These are phyloP conservation scores for Ataeniobius toweri DNA, from an alignment of 2,797 vertebrate genomes.

Conservation along the genomic window DNA sequence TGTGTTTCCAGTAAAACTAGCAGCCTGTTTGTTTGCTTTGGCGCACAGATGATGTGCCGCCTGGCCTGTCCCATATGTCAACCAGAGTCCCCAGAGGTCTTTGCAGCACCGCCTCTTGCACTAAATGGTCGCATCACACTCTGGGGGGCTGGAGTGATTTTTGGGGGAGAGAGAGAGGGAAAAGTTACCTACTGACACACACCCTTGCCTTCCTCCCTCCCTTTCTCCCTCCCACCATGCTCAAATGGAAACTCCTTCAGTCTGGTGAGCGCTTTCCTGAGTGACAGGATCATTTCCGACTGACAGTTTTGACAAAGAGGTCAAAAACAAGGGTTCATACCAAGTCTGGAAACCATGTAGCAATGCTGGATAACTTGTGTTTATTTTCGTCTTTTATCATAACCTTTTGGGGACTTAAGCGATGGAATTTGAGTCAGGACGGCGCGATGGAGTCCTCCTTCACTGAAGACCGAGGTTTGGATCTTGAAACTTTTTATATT, in stretches of 20 bases:
- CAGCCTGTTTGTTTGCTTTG: constrained; percentile 62
- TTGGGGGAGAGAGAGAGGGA: constrained; percentile 7
- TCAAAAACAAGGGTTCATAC: constrained; percentile 12
- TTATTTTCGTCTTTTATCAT: constrained; percentile 8
- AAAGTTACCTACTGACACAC: constrained; percentile 32
- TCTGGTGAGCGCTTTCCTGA: constrained; percentile 43
- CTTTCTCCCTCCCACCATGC: constrained; percentile 36
- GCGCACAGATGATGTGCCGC: constrained; percentile 41
- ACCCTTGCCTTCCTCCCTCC: constrained; percentile 29
- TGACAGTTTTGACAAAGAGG: constrained; percentile 22
- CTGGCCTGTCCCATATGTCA: constrained; percentile 62
- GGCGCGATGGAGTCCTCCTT: constrained; percentile 38
- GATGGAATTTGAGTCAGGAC: constrained; percentile 63
- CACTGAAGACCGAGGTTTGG: constrained; percentile 66
- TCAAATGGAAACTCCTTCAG: constrained; percentile 43
- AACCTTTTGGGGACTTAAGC: constrained; percentile 22
- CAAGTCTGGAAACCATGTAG: constrained; percentile 20
- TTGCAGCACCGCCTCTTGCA: constrained; percentile 12
- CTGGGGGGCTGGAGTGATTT: neutral
- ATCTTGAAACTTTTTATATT: neutral
- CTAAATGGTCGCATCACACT: constrained; percentile 34
- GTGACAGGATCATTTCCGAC: constrained; percentile 45
- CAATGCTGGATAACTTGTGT: constrained; percentile 28
- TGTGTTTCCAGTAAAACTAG: constrained; percentile 78
- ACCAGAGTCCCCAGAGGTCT: constrained; percentile 57